Base-by-base conservation (phyloP, 1,140 invertebrate species). In the Nylanderia fulva region DNA sequence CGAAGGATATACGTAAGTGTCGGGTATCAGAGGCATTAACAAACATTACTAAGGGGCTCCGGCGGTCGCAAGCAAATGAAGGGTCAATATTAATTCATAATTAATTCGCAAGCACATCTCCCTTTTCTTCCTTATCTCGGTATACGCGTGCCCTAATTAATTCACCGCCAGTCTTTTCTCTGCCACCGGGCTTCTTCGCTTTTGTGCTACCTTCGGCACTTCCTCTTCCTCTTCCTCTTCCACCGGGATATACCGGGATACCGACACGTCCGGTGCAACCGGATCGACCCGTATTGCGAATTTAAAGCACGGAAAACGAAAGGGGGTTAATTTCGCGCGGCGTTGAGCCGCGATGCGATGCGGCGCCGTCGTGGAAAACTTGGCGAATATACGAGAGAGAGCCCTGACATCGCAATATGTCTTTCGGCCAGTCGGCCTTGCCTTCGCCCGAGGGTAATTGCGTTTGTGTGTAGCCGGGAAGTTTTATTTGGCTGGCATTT, bases 401-500 rank as follows among this genome's bases (percentile, higher is more conserved):
- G 45, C 63, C 82, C 60, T 64, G 87, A 85, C 82, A 71, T 79
- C 85, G 90, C 88, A 74, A 91, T 91, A 85, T 83, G 87, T 91
- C 90, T 91, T 91, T 90, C 85, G 85, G 27, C 79, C 77, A 68
- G 85, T 61, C 87, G 52, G 58, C 85, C 80, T 79, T 71, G 68
- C 54, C 75, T 36, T 80, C 52, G 88, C 86, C 72, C 72, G 85
- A 24, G 77, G 52, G 90, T 92, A 92, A 92, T 92, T 92, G 91
- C 91, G 86, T 92, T 92, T 91, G 91, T 91, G 91, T 92, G 91
- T 92, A 91, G 89, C 91, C 85, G 76, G 88, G 88, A 91, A 89
- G 87, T 88, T 91, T 90, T 91, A 92, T 92, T 92, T 86, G 89
- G 85, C 86, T 90, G 91, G 90, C 91, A 92, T 92, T 92, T 92